phyloP scores from a whole-genome alignment of 2,113 vertebrate genomes.

The Micronisus gabar region DNA sequence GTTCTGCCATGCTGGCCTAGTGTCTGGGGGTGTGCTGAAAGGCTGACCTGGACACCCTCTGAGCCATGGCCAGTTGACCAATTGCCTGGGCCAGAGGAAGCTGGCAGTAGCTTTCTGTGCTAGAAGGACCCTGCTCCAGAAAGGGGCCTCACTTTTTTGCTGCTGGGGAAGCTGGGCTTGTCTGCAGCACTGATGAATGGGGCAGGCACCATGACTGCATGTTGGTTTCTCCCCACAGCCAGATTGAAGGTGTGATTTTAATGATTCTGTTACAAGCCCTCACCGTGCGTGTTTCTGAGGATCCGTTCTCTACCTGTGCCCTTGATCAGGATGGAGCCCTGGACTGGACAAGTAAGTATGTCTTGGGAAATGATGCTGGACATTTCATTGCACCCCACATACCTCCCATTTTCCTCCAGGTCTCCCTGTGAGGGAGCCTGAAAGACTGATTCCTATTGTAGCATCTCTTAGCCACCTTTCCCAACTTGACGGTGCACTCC shows the following conservation, averaged over 20 bases:
- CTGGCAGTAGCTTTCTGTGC: neutral
- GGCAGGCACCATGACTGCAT: neutral
- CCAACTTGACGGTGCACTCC: neutral
- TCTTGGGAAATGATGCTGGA: neutral
- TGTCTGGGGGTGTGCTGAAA: neutral
- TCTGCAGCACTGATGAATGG: neutral
- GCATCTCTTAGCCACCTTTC: neutral
- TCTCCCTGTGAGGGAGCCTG: neutral
- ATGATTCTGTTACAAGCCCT: slow-evolving; percentile 80
- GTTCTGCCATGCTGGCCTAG: neutral
- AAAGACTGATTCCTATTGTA: neutral
- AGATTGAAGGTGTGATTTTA: slow-evolving; percentile 82
- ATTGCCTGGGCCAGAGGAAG: neutral
- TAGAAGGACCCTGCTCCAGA: neutral
- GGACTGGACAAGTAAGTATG: slow-evolving; percentile 85
- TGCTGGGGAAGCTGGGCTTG: neutral
- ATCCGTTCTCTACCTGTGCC: slow-evolving; percentile 75
- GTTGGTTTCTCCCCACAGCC: slow-evolving; percentile 68
- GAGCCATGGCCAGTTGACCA: neutral
- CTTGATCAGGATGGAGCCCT: slow-evolving; percentile 54
- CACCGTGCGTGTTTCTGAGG: slow-evolving; percentile 57
- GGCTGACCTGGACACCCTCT: neutral
- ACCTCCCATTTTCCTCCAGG: neutral
- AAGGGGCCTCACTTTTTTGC: neutral
- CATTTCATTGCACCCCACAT: fast-evolving